Evolutionary conservation across 2,888 invertebrate genomes (phyloP).

Genomic region (Trichogramma evanescens): DNA sequence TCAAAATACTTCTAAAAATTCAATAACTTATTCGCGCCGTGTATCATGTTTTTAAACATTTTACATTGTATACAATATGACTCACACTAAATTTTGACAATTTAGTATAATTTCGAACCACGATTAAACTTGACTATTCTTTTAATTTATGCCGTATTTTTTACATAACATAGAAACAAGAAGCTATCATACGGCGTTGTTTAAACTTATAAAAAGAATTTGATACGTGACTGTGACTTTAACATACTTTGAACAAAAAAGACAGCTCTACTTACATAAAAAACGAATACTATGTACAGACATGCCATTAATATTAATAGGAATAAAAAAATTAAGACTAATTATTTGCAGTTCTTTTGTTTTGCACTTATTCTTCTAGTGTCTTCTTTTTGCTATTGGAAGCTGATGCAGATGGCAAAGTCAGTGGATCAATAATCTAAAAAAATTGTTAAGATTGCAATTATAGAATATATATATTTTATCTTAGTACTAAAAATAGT

Average conservation of each 20-base stretch:
- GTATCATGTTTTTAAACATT: no score
- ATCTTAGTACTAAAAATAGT: not conserved
- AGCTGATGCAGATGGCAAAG: not conserved
- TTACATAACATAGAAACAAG: not conserved
- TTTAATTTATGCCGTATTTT: not conserved
- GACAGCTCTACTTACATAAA: constrained; percentile 9
- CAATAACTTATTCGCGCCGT: no score
- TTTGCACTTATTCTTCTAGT: constrained; percentile 13
- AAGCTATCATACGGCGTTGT: no score
- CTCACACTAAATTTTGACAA: no score
- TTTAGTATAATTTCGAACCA: no score
- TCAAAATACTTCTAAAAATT: no score
- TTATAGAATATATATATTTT: not conserved
- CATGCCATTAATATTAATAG: constrained; percentile 18
- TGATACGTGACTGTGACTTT: not conserved
- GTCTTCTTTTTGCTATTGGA: not conserved
- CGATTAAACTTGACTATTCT: not conserved
- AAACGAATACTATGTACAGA: constrained; percentile 19
- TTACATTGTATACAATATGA: no score
- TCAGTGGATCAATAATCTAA: not conserved
- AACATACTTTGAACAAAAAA: not conserved
- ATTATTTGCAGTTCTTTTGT: not conserved
- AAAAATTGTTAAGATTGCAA: no score
- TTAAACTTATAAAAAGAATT: no score
- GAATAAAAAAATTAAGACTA: constrained; percentile 18